Conservation (phyloP, 1,140 invertebrate species). For the Drosophila rufa region DNA sequence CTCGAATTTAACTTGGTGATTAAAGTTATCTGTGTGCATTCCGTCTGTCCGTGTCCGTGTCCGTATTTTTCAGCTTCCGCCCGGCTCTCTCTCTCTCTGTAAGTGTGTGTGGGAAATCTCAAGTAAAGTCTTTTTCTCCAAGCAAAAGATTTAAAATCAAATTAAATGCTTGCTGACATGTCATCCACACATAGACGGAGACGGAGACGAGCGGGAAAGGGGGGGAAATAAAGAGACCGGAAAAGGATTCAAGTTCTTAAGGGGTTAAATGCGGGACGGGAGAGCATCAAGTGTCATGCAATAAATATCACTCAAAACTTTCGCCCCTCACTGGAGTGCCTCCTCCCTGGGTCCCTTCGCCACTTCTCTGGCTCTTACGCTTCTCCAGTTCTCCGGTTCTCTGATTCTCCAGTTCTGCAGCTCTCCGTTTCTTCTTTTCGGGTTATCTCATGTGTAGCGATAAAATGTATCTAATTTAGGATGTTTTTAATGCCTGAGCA, state of each 20-base stretch:
- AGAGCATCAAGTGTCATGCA: slow-evolving; percentile 71
- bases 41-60: not conserved
- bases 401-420: not conserved
- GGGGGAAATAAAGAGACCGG: slow-evolving; percentile 18
- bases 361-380: not conserved
- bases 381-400: not conserved
- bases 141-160: slow-evolving; percentile 72
- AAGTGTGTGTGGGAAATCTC: slow-evolving; percentile 14
- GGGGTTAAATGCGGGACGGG: slow-evolving; percentile 4
- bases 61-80: not conserved
- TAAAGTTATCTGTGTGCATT: slow-evolving; percentile 32
- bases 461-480: slow-evolving; percentile 83
- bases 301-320: slow-evolving; percentile 81
- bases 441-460: slow-evolving; percentile 71
- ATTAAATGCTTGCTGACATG: slow-evolving; percentile 78
- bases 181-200: slow-evolving; percentile 43
- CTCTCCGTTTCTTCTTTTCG: slow-evolving; percentile 14
- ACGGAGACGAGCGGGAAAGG: not conserved
- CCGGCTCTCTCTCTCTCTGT: not conserved
- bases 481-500: slow-evolving; percentile 77
- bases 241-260: slow-evolving; percentile 49
- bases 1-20: slow-evolving; percentile 48
- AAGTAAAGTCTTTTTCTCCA: slow-evolving; percentile 28
- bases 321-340: slow-evolving; percentile 25
- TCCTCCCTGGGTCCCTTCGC: not conserved